Percentiles rank a stretch among this genome's conserved stretches.
phyloP scores from a whole-genome alignment of 2,797 vertebrate species.

The Oophaga sylvatica region DNA sequence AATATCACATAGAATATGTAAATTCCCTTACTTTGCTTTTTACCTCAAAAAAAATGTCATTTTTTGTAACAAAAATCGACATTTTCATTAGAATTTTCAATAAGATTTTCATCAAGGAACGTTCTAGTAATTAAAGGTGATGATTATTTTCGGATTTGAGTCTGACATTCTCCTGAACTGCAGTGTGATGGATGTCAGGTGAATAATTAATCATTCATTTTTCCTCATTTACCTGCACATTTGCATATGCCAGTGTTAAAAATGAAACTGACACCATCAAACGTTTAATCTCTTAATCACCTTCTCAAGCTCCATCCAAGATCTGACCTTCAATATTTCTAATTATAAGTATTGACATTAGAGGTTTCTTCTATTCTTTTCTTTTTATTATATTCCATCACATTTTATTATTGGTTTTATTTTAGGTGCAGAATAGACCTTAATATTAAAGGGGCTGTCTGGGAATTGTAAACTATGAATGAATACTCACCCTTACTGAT shows the following conservation, averaged over 20 bases:
- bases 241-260: constrained; percentile 47
- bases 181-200: constrained; percentile 30
- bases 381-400: not conserved
- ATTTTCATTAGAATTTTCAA: constrained; percentile 1
- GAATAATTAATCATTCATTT: constrained; percentile 51
- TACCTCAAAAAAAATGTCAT: not conserved
- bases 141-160: constrained; percentile 33
- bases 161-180: not conserved
- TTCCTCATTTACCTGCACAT: constrained; percentile 30
- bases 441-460: too few species aligned
- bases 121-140: constrained; percentile 18
- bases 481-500: too few species aligned
- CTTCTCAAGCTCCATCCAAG: not conserved
- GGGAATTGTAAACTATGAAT: too few species aligned
- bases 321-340: constrained; percentile 31
- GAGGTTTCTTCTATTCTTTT: not conserved
- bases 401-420: not conserved
- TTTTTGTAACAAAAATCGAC: not conserved
- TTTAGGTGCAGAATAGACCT: not conserved
- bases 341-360: constrained; percentile 29
- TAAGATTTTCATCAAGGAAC: not conserved
- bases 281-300: constrained; percentile 28
- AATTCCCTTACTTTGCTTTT: not conserved
- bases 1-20: not conserved
- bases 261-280: constrained; percentile 48